Conservation (phyloP, 2,888 invertebrate genomes). For the Melitaea athalia region DNA sequence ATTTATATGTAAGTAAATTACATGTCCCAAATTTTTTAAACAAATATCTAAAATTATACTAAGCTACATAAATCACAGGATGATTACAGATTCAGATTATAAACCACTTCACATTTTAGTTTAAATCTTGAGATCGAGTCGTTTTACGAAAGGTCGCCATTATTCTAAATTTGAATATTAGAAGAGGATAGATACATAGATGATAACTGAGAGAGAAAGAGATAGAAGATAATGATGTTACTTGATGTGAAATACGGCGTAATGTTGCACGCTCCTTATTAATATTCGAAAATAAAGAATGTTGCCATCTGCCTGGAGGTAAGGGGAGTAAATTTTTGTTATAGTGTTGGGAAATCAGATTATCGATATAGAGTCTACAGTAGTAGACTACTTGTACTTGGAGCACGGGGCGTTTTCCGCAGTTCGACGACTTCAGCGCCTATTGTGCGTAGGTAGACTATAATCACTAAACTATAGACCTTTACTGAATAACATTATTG, state of each 20-base stretch:
- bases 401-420: too few species aligned
- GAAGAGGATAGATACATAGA: constrained; percentile 46
- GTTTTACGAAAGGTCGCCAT: constrained; percentile 40
- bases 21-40: neutral
- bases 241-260: constrained; percentile 77
- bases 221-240: constrained; percentile 60
- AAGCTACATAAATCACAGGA: constrained; percentile 8
- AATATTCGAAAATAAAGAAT: constrained; percentile 81
- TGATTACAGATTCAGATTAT: constrained; percentile 29
- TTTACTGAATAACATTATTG: neutral
- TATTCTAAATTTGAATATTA: constrained; percentile 54
- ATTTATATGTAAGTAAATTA: neutral
- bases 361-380: constrained; percentile 43
- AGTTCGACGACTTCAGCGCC: too few species aligned
- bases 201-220: constrained; percentile 45
- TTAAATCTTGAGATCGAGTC: constrained; percentile 31
- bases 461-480: neutral
- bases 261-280: constrained; percentile 78
- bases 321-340: constrained; percentile 63
- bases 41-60: constrained; percentile 6
- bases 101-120: constrained; percentile 22
- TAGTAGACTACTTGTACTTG: too few species aligned
- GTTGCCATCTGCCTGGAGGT: constrained; percentile 72
- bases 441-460: neutral
- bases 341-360: constrained; percentile 49